phyloP scores from a whole-genome alignment of 2,113 vertebrate species.

The Python bivittatus region DNA sequence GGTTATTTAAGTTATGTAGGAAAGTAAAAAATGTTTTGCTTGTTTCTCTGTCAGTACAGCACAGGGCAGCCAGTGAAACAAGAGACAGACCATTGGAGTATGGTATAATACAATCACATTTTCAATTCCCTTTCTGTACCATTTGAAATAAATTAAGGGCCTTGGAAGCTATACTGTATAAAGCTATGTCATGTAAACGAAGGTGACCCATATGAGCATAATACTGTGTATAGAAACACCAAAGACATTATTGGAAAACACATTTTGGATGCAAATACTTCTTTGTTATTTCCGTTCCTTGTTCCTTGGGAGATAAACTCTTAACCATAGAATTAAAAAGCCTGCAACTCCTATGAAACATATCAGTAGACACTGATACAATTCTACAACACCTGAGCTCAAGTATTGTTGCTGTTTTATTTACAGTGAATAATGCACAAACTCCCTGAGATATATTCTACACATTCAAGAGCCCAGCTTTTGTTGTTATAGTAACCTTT shows the following conservation, averaged over 20 bases:
- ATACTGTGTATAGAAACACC: not conserved
- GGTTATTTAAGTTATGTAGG: not conserved
- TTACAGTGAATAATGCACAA: conserved; percentile 59
- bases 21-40: not conserved
- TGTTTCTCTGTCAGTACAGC: not conserved
- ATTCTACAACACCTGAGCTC: conserved; percentile 8
- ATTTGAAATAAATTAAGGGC: conserved; percentile 17
- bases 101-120: not conserved
- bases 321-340: not conserved
- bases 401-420: conserved; percentile 44
- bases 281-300: conserved; percentile 25
- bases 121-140: not conserved
- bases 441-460: not conserved
- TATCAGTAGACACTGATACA: conserved; percentile 43
- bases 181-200: not conserved
- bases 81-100: not conserved
- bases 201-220: not conserved
- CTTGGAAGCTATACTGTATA: not conserved
- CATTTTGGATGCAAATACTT: conserved; percentile 21
- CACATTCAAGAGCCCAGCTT: conserved; percentile 27
- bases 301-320: conserved; percentile 5
- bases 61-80: not conserved
- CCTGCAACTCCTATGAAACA: conserved; percentile 30
- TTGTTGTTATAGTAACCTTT: conserved; percentile 44
- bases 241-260: not conserved